Conservation (phyloP, 2,888 invertebrate species). For the Steromphala cineraria region DNA sequence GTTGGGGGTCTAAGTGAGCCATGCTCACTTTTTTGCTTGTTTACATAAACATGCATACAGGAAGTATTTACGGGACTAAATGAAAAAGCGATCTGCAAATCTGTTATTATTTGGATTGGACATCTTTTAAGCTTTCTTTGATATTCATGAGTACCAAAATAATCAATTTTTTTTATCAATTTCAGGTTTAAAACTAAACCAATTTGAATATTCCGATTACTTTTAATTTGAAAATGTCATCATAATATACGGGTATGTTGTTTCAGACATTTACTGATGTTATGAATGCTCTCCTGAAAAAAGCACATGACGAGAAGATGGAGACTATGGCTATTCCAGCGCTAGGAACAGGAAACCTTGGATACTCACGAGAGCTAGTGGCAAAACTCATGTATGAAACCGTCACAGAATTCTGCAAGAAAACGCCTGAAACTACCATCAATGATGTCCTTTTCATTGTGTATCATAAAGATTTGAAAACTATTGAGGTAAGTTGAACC, state of each 20-base stretch:
- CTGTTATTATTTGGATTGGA: too few species aligned
- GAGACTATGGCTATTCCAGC: conserved; percentile 4
- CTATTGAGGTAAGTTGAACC: neutral
- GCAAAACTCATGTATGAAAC: conserved; percentile 1
- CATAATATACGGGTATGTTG: neutral
- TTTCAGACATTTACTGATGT: neutral
- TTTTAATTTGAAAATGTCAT: too few species aligned
- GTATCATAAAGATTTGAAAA: neutral
- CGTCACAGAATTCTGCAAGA: neutral
- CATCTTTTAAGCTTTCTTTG: too few species aligned
- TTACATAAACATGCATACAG: too few species aligned
- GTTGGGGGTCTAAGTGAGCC: too few species aligned
- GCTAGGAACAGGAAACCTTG: neutral
- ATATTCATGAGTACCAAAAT: too few species aligned
- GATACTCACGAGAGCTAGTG: neutral
- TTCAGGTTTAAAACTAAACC: too few species aligned
- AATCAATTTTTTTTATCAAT: too few species aligned
- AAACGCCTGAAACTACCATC: neutral
- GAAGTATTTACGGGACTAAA: too few species aligned
- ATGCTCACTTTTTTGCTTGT: too few species aligned
- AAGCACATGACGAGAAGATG: neutral
- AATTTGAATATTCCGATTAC: too few species aligned
- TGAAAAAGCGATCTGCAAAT: too few species aligned
- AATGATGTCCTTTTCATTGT: conserved; percentile 6
- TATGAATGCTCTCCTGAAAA: neutral